Percentiles rank a stretch among this genome's conserved stretches.
Evolutionary conservation across 2,888 invertebrate genomes (phyloP).

Genomic region (Xylophagus ater): DNA sequence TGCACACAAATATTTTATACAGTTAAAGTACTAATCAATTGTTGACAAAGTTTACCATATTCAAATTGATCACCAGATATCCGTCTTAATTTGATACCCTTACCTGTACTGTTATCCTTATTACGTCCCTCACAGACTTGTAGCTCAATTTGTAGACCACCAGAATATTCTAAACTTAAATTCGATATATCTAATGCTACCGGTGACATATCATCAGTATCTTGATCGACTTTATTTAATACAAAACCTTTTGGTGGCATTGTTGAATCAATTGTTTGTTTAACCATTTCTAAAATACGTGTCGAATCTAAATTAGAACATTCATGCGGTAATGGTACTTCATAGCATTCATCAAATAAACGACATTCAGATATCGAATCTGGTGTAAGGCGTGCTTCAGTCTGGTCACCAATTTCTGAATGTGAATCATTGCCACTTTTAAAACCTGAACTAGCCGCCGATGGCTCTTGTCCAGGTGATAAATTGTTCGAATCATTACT

Average conservation of each 20-base stretch:
- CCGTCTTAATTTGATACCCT: constrained; percentile 72
- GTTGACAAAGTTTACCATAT: constrained; percentile 78
- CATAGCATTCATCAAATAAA: constrained; percentile 45
- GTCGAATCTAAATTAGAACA: constrained; percentile 70
- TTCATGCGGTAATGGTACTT: constrained; percentile 66
- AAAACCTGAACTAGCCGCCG: constrained; percentile 49
- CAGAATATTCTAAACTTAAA: constrained; percentile 61
- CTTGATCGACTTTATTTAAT: constrained; percentile 41
- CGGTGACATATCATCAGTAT: constrained; percentile 17
- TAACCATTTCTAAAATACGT: constrained; percentile 67
- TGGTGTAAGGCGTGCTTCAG: constrained; percentile 36
- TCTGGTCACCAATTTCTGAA: constrained; percentile 47
- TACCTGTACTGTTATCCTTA: constrained; percentile 50
- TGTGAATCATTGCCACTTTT: constrained; percentile 41
- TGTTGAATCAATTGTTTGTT: constrained; percentile 65
- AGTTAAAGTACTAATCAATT: constrained; percentile 75
- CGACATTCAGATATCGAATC: constrained; percentile 34
- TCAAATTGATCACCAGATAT: constrained; percentile 82
- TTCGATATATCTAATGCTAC: constrained; percentile 42
- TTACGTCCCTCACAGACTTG: constrained; percentile 62
- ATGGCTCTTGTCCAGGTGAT: constrained; percentile 45
- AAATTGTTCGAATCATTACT: constrained; percentile 51
- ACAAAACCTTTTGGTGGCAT: constrained; percentile 60
- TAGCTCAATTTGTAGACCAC: constrained; percentile 76
- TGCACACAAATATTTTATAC: constrained; percentile 41